A percentile compares a stretch with the other conserved stretches of the same genome.
phyloP scores from a whole-genome alignment of 2,113 vertebrate genomes.

The Lampris incognitus region DNA sequence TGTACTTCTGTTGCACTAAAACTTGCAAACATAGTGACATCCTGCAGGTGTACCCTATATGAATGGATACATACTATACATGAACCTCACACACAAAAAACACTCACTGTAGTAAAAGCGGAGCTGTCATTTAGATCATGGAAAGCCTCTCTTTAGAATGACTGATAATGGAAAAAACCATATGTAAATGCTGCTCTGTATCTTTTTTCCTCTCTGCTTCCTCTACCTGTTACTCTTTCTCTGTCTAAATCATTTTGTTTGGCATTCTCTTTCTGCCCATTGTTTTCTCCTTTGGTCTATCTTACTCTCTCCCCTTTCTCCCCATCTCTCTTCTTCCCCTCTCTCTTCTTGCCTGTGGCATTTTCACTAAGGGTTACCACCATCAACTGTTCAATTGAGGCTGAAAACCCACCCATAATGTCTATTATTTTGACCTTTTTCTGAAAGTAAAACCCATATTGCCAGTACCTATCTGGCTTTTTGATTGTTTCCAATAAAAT shows the following conservation, averaged over 20 bases:
- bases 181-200: neutral
- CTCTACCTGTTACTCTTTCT: neutral
- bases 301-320: neutral
- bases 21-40: no score
- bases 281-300: neutral
- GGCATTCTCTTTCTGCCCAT: neutral
- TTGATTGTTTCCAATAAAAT: no score
- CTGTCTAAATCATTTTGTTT: neutral
- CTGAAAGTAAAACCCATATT: no score
- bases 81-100: neutral
- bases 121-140: neutral
- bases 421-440: no score
- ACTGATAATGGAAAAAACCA: neutral
- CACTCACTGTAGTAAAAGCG: neutral
- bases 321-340: neutral
- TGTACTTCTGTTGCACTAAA: no score
- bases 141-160: neutral
- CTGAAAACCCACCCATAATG: no score
- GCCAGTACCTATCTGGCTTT: no score
- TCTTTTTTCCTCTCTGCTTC: neutral
- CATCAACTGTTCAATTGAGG: no score
- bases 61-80: no score
- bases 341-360: neutral
- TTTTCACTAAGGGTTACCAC: no score
- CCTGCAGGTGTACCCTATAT: no score